Evolutionary conservation across 2,797 vertebrate genomes (phyloP).

Genomic region (Limosa lapponica): DNA sequence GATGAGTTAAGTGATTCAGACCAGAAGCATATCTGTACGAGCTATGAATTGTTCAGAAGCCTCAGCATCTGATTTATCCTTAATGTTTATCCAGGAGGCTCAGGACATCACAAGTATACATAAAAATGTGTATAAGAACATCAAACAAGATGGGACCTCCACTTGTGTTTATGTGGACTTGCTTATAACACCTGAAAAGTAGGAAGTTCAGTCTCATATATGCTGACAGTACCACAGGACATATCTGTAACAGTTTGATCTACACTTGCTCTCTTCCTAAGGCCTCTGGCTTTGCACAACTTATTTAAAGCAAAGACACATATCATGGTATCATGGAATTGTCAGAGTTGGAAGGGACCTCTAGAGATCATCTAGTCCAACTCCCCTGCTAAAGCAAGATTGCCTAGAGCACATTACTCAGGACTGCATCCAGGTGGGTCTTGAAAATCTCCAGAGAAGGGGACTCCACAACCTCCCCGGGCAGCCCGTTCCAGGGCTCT

Average conservation of each 20-base stretch:
- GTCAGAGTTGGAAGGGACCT: too few species aligned
- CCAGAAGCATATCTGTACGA: neutral
- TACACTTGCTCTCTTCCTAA: neutral
- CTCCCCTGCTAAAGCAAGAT: too few species aligned
- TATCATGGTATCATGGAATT: too few species aligned
- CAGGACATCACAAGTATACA: neutral
- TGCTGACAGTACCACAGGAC: neutral
- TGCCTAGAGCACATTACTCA: too few species aligned
- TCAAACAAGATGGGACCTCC: neutral
- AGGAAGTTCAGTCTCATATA: neutral
- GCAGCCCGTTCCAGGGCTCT: too few species aligned
- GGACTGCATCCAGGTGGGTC: too few species aligned
- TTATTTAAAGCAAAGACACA: neutral
- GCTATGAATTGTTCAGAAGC: neutral
- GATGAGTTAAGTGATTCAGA: neutral
- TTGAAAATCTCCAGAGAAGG: too few species aligned
- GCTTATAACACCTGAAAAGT: neutral
- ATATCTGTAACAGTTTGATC: neutral
- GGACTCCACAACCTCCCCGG: too few species aligned
- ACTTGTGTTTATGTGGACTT: neutral
- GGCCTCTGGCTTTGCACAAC: neutral
- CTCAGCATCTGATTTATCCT: neutral
- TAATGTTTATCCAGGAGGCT: neutral
- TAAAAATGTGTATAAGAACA: neutral
- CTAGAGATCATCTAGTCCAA: too few species aligned